A percentile compares a stretch with the other conserved stretches of the same genome.
Evolutionary conservation across 2,797 vertebrate species (phyloP).

Genomic region (Paratrypauchen microcephalus): DNA sequence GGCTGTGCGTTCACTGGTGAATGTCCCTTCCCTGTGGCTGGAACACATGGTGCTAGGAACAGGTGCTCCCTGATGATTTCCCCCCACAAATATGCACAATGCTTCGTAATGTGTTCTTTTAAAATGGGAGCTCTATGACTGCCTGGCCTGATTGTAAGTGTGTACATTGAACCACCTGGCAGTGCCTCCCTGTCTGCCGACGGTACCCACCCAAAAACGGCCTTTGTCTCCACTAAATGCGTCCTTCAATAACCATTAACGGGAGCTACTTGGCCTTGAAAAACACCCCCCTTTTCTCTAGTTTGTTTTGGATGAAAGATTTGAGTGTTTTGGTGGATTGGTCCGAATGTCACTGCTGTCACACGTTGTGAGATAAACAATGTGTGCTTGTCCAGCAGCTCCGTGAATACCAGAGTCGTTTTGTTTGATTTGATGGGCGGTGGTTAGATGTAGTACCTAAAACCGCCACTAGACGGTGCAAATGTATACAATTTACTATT

Average conservation of each 20-base stretch:
- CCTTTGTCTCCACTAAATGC: slow-evolving; percentile 54
- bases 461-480: slow-evolving; percentile 27
- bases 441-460: slow-evolving; percentile 56
- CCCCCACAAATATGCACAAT: slow-evolving; percentile 4
- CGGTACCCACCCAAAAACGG: slow-evolving; percentile 38
- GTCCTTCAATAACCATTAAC: slow-evolving; percentile 8
- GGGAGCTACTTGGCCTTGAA: too few relatives aligned
- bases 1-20: slow-evolving; percentile 24
- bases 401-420: slow-evolving; percentile 19
- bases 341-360: slow-evolving; percentile 6
- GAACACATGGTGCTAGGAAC: slow-evolving; percentile 53
- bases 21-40: slow-evolving; percentile 14
- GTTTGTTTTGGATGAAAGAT: neutral
- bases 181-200: slow-evolving; percentile 26
- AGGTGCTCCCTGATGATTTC: slow-evolving; percentile 49
- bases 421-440: slow-evolving; percentile 66
- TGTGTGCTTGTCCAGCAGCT: slow-evolving; percentile 6
- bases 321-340: neutral
- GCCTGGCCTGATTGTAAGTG: slow-evolving; percentile 4
- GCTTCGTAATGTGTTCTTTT: slow-evolving; percentile 9
- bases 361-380: slow-evolving; percentile 37
- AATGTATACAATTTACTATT: neutral
- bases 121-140: slow-evolving; percentile 1
- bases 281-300: neutral
- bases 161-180: slow-evolving; percentile 29